Base-by-base conservation (phyloP, 2,888 invertebrate genomes). In the Acleris sparsana region DNA sequence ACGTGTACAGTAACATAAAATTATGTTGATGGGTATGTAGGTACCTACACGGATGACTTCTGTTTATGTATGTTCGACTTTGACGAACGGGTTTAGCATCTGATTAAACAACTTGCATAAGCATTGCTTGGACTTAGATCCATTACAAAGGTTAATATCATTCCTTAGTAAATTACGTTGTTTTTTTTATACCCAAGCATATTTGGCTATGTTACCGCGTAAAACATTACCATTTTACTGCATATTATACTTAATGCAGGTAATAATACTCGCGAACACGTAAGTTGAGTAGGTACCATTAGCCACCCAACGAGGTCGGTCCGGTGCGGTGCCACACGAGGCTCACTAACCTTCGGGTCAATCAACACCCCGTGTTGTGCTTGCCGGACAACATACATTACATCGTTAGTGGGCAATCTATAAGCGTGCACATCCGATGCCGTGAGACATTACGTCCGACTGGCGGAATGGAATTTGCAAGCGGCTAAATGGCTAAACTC, bases 391-490 rank as follows among this genome's bases (percentile, higher is more conserved):
- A 46, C 17, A 49, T 33, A 20, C 20, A 33, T 58, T 58, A 49
- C 33, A 49, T 29, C 17, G 57, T 57, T 48, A 29, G 33, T 20
- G 33, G 33, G 3, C 20, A 17, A 18, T 18, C 18, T 58, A 20
- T n/a, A 48, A 46, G 58, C 39, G 53, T 58, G 16, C 53, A 46
- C 48, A 55, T 18, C 43, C 48, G 53, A 53, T 25, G 25, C 39
- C 39, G 20, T 52, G n/a, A 43, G 16, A 33, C 48, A 56, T 57
- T 46, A 62, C 5, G 29, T 53, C 16, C 18, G 20, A 33, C n/a
- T 60, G 39, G 75, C 75, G 73, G 79, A 82, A 81, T 76, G 74
- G 72, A 80, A 76, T 75, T 29, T 69, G 73, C 76, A 62, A 63
- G 48, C 53, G 44, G 48, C 55, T 53, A 55, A 43, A 18, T 43